Base-by-base conservation (phyloP, 2,797 vertebrate genomes). In the Neostethus bicornis region DNA sequence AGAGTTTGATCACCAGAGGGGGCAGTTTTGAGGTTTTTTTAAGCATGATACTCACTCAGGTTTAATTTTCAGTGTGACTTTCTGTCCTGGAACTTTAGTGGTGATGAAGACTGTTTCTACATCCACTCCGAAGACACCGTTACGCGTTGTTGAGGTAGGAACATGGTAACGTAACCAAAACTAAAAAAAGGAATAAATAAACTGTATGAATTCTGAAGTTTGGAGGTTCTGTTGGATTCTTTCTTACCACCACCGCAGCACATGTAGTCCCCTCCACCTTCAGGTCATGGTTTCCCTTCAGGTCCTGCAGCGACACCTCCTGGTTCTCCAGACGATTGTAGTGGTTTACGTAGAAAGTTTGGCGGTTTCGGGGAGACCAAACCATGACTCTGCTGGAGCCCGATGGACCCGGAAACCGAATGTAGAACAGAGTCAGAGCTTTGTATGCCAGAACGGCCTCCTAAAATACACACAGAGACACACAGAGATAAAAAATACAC, bases 391-490 rank as follows among this genome's bases (percentile, higher is more conserved):
- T 86, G 78, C 92, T 85, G 3, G 86, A 85, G 31, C 91, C 90
- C 0, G 81, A 85, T 5, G 73, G 76, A 60, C 66, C 84, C 51
- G 89, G 92, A 24, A 90, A 90, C 47, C 79, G 80, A 10, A 87
- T 70, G 45, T 91, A 87, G 44, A 94, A 95, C 14, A 91, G 85
- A 45, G 95, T 83, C 59, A 96, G 84, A 61, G 93, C 94, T 83
- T 96, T 93, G 44, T 96, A 90, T 57, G 92, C 94, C 65, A 94
- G 90, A 45, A 95, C 92, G 0, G 89, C 88, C 80, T 91, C 90
- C 90, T 91, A 35, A 6, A 55, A 35, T 21, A 63, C 5, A 13
- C 13, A 56, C 6, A n/a, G 25, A 13, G 13, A 41, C 38, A 50
- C 12, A 42, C 6, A 41, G 4, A 4, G 14, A 17, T 11, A 39